Percentiles rank a stretch among this genome's conserved stretches.
These are phyloP conservation scores for Ostrea denselamellosa DNA, from an alignment of 1,140 invertebrate species.

Conservation along the genomic window DNA sequence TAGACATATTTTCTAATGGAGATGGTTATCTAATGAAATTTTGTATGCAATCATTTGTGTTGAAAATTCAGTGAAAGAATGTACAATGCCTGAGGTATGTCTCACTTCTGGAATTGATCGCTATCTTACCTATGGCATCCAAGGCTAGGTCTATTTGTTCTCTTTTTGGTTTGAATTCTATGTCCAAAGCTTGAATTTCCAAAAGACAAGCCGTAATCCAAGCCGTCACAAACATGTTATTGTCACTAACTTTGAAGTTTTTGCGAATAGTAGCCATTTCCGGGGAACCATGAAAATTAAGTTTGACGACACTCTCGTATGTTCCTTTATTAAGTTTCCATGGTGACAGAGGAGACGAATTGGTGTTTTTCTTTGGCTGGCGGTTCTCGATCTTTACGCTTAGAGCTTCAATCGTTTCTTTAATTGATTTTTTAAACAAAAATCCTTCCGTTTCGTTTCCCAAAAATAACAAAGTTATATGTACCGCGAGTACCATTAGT, in stretches of 20 bases:
- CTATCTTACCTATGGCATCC: slow-evolving; percentile 56
- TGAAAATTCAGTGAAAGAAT: too few species aligned
- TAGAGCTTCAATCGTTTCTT: background rate
- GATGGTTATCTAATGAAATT: too few species aligned
- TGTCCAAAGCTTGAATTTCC: slow-evolving; percentile 66
- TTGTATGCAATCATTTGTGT: too few species aligned
- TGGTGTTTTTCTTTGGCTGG: slow-evolving; percentile 55
- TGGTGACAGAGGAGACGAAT: slow-evolving; percentile 55
- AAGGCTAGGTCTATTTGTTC: slow-evolving; percentile 54
- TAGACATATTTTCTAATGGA: too few species aligned
- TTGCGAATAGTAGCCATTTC: slow-evolving; percentile 57
- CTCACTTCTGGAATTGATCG: background rate
- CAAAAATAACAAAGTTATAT: background rate
- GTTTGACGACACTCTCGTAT: slow-evolving; percentile 63
- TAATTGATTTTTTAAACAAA: slow-evolving; percentile 21
- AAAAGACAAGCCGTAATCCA: slow-evolving; percentile 67
- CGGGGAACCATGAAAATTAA: slow-evolving; percentile 66
- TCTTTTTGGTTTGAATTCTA: slow-evolving; percentile 61
- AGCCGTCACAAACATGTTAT: slow-evolving; percentile 72
- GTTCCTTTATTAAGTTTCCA: slow-evolving; percentile 66
- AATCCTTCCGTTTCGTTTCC: background rate
- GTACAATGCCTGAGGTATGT: slow-evolving; percentile 1
- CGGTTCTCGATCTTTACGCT: background rate
- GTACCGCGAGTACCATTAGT: background rate
- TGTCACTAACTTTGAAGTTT: slow-evolving; percentile 65